Base-by-base conservation (phyloP, 2,113 vertebrate genomes). In the Alectura lathami region DNA sequence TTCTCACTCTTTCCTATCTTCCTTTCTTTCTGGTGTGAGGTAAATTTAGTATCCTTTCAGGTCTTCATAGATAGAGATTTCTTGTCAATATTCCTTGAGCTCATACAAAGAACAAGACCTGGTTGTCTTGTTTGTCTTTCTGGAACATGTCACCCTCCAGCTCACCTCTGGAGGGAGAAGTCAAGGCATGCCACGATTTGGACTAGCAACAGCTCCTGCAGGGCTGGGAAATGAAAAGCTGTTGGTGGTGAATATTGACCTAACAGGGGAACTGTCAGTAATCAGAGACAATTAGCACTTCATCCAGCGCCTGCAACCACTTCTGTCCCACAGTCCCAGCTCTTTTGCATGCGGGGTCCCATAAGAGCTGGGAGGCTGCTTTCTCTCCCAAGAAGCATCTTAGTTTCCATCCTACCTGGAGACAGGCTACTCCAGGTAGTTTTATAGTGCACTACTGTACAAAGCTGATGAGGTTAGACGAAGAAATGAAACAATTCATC, bases 21-120 rank as follows among this genome's bases (percentile, higher is more conserved):
- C 11, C 2, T 75, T 78, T 68, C 29, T 72, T 53, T 45, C 11
- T 59, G 8, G 27, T 15, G 11, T 48, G 56, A 0, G 21, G 23
- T 40, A 78, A 53, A 54, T 0, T 1, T 48, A 17, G 24, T 13
- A 9, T 56, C 5, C 10, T 53, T 10, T 66, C 1, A 0, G 23
- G 3, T 57, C 0, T 1, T 84, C 32, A 14, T 11, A 63, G 30
- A 7, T 27, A 17, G 4, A 74, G 21, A 4, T 82, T 89, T 85
- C 59, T 42, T 43, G n/a, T 82, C 20, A 47, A 2, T 26, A 23
- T 29, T 84, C 87, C 43, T 60, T 3, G 0, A 26, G 23, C 10
- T 78, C 26, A 20, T 70, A 20, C 23, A 20, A 42, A 45, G 42
- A 85, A 18, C 10, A 70, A 20, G 60, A 86, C n/a, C 5, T 6